Evolutionary conservation across 2,113 vertebrate species (phyloP).

Genomic region (human (Homo sapiens)): DNA sequence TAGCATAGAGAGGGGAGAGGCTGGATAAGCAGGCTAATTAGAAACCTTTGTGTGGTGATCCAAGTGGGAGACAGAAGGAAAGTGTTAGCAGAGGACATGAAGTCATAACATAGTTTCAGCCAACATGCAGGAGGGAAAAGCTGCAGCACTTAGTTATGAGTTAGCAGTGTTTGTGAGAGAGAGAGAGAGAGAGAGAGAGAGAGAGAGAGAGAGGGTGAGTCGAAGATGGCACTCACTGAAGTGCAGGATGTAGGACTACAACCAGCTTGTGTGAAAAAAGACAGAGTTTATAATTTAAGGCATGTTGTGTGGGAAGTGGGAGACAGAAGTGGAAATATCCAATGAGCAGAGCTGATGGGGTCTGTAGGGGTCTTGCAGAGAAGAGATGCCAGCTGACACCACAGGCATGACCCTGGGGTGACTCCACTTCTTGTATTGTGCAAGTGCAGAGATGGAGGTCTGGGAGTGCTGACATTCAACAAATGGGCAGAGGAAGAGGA

Average conservation of each 20-base stretch:
- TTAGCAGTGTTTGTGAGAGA: background rate
- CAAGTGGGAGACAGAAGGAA: background rate
- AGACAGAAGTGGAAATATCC: background rate
- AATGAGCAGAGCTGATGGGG: background rate
- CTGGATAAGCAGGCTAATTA: background rate
- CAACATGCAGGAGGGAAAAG: background rate
- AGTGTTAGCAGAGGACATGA: background rate
- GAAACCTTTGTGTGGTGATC: background rate
- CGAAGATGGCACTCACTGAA: background rate
- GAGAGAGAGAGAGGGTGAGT: background rate
- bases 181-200: background rate
- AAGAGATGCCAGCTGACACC: background rate
- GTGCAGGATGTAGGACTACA: background rate
- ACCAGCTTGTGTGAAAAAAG: background rate
- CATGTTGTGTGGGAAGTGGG: background rate
- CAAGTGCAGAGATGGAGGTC: background rate
- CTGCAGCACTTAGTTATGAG: background rate
- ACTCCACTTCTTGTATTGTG: background rate
- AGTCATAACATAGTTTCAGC: background rate
- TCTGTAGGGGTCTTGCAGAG: background rate
- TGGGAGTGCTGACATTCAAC: background rate
- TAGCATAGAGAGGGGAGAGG: background rate
- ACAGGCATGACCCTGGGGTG: too few species aligned
- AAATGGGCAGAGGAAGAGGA: background rate
- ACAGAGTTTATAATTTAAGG: background rate